Evolutionary conservation across 2,113 vertebrate species (phyloP), one percentile per base, ranked within the genome.

Genomic region (Philantomba maxwellii): DNA sequence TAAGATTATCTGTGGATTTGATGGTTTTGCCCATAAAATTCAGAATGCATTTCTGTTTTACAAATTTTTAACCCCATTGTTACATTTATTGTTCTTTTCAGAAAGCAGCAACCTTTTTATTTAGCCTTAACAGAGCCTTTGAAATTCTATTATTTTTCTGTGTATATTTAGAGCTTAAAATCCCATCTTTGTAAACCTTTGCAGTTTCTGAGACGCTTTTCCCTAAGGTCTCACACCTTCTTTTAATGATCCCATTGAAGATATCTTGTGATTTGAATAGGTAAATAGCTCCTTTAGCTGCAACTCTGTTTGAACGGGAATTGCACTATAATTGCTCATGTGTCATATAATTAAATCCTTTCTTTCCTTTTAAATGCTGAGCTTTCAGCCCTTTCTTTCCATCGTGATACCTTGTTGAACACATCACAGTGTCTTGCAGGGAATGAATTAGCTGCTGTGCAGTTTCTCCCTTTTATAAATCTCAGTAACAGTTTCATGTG

Each of bases 311-410:
- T 83, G 93, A 94, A 80, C 64, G 84, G 60, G 81, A 95, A 91
- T 95, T 39, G 36, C 75, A 92, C 91, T 84, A 36, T 97, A 97
- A 95, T 39, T 89, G 86, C 62, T 89, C 96, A 94, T 30, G 66
- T 78, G 77, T 47, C 95, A 97, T 81, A 96, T 97, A 98, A 98
- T 97, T 97, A 93, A 97, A 92, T 98, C 97, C 87, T 95, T 80
- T 90, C 81, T 95, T 91, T 95, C 73, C 39, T 28, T 55, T 58
- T 87, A 62, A 87, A 51, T 36, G 14, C 66, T 95, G n/a, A 70
- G 70, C 86, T 55, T 96, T 97, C 70, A 78, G 70, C 80, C 15
- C 26, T 94, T 98, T 95, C 28, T 93, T 81, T 94, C 36, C 60
- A 92, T 83, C 82, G 36, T 36, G 53, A 33, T 91, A 80, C 25